Percentiles rank a stretch among this genome's conserved stretches.
Conservation (phyloP, 2,113 vertebrate species). For the Octodon degus region DNA sequence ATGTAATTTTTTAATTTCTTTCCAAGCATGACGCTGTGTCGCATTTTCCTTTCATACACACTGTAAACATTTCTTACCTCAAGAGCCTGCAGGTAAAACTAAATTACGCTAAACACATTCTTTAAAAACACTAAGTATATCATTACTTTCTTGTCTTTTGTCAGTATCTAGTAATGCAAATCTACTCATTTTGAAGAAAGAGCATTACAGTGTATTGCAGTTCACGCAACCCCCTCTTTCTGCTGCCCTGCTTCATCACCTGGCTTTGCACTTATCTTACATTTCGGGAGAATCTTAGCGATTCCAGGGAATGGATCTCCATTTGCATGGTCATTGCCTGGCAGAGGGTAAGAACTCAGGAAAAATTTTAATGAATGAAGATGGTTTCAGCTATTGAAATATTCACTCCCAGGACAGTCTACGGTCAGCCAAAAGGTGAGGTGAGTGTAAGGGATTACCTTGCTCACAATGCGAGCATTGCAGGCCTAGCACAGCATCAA, state of each 20-base stretch:
- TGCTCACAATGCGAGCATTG: neutral
- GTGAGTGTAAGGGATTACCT: neutral
- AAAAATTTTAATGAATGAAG: neutral
- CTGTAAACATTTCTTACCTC: neutral
- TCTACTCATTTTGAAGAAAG: neutral
- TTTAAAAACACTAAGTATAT: neutral
- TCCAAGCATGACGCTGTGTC: neutral
- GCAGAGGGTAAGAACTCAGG: neutral
- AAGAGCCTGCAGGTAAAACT: neutral
- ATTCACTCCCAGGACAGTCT: neutral
- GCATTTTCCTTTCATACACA: neutral
- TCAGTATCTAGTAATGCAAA: neutral
- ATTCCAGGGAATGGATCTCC: neutral
- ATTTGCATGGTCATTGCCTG: neutral
- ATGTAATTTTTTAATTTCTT: neutral
- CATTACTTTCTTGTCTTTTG: neutral
- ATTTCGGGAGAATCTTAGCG: neutral
- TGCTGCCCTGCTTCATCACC: neutral
- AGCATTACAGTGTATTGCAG: accelerated
- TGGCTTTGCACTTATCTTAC: neutral
- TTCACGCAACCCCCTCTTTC: neutral
- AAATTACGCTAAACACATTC: neutral
- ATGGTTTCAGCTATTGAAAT: neutral
- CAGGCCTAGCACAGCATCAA: too few relatives aligned
- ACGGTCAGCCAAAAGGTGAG: neutral